phyloP scores from a whole-genome alignment of 2,888 invertebrate genomes.

The Diplolepis rosae region DNA sequence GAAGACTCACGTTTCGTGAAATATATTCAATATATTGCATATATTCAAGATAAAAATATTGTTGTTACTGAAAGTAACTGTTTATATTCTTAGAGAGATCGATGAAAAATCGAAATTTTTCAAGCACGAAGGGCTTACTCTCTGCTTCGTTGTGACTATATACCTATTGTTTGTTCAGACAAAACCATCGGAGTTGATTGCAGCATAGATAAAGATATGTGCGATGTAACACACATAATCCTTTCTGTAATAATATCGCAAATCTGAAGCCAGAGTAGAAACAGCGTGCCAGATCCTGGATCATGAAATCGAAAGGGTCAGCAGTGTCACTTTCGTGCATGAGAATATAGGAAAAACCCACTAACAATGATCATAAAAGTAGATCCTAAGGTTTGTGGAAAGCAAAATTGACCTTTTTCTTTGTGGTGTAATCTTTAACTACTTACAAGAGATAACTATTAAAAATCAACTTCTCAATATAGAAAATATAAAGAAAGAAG shows the following conservation, averaged over 20 bases:
- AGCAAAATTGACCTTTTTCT: slow-evolving; percentile 19
- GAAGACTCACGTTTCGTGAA: background rate
- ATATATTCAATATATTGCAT: background rate
- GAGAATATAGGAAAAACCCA: slow-evolving; percentile 10
- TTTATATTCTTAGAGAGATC: background rate
- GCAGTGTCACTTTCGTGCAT: slow-evolving; percentile 25
- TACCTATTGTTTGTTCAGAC: background rate
- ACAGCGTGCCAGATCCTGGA: slow-evolving; percentile 8
- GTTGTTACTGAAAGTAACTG: background rate
- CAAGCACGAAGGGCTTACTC: background rate
- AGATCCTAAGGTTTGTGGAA: slow-evolving; percentile 9
- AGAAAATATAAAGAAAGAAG: too few species aligned
- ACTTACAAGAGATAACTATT: background rate
- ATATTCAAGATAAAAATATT: background rate
- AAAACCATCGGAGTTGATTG: background rate
- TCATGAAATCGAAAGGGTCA: slow-evolving; percentile 30
- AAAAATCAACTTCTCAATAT: too few species aligned
- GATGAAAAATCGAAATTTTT: background rate
- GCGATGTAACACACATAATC: background rate
- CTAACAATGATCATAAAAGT: background rate
- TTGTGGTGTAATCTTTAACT: slow-evolving; percentile 4
- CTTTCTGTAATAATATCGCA: background rate
- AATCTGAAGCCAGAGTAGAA: background rate
- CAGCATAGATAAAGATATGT: background rate
- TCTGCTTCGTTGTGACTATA: background rate